phyloP scores from a whole-genome alignment of 2,113 vertebrate species.

The Cyprichromis sp. region DNA sequence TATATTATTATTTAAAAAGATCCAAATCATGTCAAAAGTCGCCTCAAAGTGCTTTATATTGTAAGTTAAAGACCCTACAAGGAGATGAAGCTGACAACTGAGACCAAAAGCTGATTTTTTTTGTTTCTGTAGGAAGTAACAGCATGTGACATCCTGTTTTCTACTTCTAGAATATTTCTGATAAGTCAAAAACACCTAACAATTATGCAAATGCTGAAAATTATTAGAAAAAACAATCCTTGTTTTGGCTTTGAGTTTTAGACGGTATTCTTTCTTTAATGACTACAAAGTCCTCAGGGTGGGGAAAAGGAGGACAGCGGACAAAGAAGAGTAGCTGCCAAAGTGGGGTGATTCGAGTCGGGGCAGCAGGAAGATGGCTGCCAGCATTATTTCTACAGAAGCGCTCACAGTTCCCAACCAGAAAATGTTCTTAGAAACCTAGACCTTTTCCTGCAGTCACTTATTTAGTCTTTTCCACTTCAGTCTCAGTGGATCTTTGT shows the following conservation, averaged over 20 bases:
- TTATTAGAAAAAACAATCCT: neutral
- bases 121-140: neutral
- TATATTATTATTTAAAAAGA: neutral
- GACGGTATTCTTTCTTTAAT: neutral
- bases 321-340: neutral
- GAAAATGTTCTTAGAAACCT: conserved; percentile 48
- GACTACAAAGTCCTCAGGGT: neutral
- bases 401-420: conserved; percentile 15
- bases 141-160: neutral
- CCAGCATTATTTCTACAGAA: conserved; percentile 8
- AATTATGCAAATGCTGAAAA: neutral
- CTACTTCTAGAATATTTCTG: accelerated
- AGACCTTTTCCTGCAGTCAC: conserved; percentile 2
- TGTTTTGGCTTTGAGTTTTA: neutral
- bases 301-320: neutral
- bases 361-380: neutral
- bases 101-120: neutral
- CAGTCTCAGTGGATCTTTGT: conserved; percentile 15
- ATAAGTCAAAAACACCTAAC: neutral
- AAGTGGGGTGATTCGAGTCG: neutral
- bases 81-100: neutral
- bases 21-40: neutral
- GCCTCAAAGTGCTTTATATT: neutral
- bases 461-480: conserved; percentile 28
- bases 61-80: neutral